Conservation (phyloP, 2,113 vertebrate species). For the Eidolon helvum region DNA sequence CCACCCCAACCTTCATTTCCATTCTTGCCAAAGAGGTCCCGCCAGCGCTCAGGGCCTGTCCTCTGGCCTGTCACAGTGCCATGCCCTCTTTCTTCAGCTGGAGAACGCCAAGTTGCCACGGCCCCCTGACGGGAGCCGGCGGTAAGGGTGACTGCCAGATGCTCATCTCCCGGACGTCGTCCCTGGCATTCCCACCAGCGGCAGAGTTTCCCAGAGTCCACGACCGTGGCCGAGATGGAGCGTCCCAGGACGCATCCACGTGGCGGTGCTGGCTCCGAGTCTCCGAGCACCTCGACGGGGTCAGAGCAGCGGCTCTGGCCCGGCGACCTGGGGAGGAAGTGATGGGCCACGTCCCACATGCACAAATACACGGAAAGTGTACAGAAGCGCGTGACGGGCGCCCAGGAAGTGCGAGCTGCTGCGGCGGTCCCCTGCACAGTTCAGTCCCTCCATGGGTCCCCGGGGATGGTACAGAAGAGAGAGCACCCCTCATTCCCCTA, state of each 20-base stretch:
- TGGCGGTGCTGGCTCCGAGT: no score
- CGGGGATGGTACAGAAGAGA: neutral
- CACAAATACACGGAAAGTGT: neutral
- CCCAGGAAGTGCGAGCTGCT: neutral
- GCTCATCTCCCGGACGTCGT: neutral
- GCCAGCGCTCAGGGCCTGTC: fast-evolving
- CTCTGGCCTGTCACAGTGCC: neutral
- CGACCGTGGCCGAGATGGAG: neutral
- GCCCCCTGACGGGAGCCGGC: fast-evolving
- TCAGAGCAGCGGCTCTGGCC: neutral
- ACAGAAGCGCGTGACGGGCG: neutral
- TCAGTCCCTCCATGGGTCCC: neutral
- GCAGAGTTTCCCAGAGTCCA: neutral
- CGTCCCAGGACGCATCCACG: neutral
- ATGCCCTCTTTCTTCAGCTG: fast-evolving
- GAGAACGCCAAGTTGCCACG: neutral
- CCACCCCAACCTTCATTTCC: fast-evolving
- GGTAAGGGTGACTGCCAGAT: fast-evolving
- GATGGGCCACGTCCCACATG: neutral
- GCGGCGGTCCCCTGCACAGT: neutral
- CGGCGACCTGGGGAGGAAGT: no score
- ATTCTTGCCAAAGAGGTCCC: fast-evolving
- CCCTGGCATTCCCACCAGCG: no score
- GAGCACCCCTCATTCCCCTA: neutral
- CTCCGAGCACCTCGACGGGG: fast-evolving